A percentile compares a stretch with the other conserved stretches of the same genome.
Conservation (phyloP, 2,797 vertebrate species). For the Siniperca undulata region DNA sequence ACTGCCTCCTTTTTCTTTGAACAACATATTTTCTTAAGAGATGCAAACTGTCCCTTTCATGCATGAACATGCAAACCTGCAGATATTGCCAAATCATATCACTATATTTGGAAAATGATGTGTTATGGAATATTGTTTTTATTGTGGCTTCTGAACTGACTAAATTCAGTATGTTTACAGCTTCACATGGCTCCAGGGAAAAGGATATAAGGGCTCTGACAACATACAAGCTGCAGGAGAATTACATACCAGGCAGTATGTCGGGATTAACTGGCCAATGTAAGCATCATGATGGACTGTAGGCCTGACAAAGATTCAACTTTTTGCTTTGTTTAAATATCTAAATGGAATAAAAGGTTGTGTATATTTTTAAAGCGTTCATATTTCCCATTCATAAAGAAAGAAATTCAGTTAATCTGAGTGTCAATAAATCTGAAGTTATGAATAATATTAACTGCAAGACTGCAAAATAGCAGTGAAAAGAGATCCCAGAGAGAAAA, state of each 20-base stretch:
- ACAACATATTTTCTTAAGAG: slow-evolving; percentile 21
- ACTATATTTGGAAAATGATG: slow-evolving; percentile 22
- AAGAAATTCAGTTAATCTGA: slow-evolving; percentile 31
- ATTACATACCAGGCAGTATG: slow-evolving; percentile 3
- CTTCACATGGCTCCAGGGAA: not conserved
- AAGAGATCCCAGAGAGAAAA: not conserved
- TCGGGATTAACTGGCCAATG: slow-evolving; percentile 31
- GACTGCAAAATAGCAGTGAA: not conserved
- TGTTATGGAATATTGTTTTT: slow-evolving; percentile 10
- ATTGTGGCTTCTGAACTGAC: slow-evolving; percentile 4
- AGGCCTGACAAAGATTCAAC: not conserved
- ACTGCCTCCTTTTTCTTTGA: slow-evolving; percentile 34
- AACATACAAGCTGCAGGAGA: slow-evolving; percentile 25
- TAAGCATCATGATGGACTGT: slow-evolving; percentile 3
- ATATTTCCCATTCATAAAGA: slow-evolving; percentile 26
- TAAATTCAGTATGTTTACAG: slow-evolving; percentile 21
- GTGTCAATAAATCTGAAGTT: slow-evolving; percentile 26
- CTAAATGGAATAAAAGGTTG: slow-evolving; percentile 8
- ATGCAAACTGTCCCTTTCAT: slow-evolving; percentile 21
- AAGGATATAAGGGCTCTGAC: slow-evolving; percentile 8
- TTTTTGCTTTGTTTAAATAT: slow-evolving; percentile 8
- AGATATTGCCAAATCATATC: slow-evolving; percentile 13
- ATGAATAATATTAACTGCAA: slow-evolving; percentile 35
- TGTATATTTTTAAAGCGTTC: not conserved
- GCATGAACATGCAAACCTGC: slow-evolving; percentile 27